These are phyloP conservation scores for Nerophis ophidion DNA, from an alignment of 2,113 vertebrate genomes.

Conservation along the genomic window DNA sequence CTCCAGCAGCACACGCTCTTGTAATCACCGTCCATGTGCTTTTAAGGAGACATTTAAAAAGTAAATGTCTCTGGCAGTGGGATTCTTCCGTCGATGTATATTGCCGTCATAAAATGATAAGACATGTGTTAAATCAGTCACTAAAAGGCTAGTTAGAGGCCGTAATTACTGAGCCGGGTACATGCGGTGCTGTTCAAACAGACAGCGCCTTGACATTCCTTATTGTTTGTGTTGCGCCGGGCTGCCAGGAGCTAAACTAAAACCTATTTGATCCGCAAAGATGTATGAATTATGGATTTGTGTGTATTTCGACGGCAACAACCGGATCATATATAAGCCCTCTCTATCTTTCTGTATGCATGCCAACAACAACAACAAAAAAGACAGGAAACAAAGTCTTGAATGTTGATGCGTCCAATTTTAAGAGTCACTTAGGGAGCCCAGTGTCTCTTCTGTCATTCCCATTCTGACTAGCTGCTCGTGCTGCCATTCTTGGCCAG, in stretches of 20 bases:
- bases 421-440: background rate
- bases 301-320: background rate
- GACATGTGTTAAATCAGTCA: slow-evolving; percentile 53
- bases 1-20: slow-evolving; percentile 37
- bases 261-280: background rate
- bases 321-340: slow-evolving; percentile 21
- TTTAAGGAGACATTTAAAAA: slow-evolving; percentile 40
- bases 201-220: slow-evolving; percentile 30
- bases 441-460: slow-evolving; percentile 22
- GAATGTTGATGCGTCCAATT: background rate
- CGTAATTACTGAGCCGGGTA: slow-evolving; percentile 48
- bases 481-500: slow-evolving; percentile 21
- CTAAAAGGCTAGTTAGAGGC: slow-evolving; percentile 60
- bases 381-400: no score
- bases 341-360: slow-evolving; percentile 3
- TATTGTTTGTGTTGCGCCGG: slow-evolving; percentile 21
- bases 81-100: slow-evolving; percentile 49
- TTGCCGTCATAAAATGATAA: slow-evolving; percentile 56
- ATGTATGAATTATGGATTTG: slow-evolving; percentile 17
- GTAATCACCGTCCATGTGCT: slow-evolving; percentile 47
- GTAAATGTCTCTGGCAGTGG: slow-evolving; percentile 24
- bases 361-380: background rate
- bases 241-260: background rate
- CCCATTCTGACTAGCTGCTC: slow-evolving; percentile 19
- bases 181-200: slow-evolving; percentile 46